Base-by-base conservation (phyloP, 2,888 invertebrate species). In the Itoplectis maculator region DNA sequence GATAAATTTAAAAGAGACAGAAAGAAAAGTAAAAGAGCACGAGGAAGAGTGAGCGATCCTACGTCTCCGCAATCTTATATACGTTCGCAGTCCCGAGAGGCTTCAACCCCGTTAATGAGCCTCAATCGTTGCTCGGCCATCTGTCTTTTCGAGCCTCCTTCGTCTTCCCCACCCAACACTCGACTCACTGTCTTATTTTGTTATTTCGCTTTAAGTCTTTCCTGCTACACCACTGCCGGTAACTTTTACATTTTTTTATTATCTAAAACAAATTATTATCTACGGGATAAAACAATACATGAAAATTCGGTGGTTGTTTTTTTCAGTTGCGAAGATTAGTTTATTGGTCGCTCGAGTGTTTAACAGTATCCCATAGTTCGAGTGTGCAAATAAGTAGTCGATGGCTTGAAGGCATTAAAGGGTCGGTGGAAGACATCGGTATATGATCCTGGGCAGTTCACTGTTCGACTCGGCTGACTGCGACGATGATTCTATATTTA, bases 1-100 rank as follows among this genome's bases (percentile, higher is more conserved):
- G 86, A 87, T 88, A 90, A 90, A 90, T 90, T 90, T 86, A 87
- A 75, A 75, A 82, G 70, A 70, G 61, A 59, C 59, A 23, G 47
- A 75, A 79, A 66, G 66, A 66, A 69, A 82, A 78, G 49, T 23
- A 29, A 66, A 78, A 45, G 9, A 63, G n/a, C 18, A 15, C 87
- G 85, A 88, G 85, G 77, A 84, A 78, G 80, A 83, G 80, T 56
- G 65, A 59, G 18, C n/a, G 59, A 76, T 65, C 51, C 66, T 65
- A 49, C 66, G 69, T 70, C 47, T 40, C 23, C 15, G 18, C 56
- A 74, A 51, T 78, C 82, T 86, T 81, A 51, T 78, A 59, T 74
- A 51, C 51, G 45, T 68, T 76, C 68, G 23, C 74, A 65, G 76
- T 76, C 79, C 66, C 45, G 29, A 40, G 69, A 40, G 70, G 79